These are phyloP conservation scores for Ethmia dodecea DNA, from an alignment of 2,888 invertebrate genomes.

Conservation along the genomic window DNA sequence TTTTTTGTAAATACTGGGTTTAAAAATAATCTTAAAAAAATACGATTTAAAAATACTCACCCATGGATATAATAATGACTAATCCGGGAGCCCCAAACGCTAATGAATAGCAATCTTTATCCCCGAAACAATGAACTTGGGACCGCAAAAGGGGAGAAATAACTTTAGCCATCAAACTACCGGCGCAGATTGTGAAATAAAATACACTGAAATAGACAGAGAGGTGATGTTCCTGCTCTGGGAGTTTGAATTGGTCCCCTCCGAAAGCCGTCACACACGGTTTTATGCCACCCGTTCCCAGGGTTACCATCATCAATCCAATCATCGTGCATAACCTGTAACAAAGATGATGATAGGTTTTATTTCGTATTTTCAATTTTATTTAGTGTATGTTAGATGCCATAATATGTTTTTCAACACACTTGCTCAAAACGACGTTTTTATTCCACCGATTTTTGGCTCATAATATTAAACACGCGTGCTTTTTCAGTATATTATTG, in stretches of 20 bases:
- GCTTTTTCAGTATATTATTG: too few species aligned
- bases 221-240: conserved; percentile 80
- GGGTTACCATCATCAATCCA: conserved; percentile 82
- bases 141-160: conserved; percentile 85
- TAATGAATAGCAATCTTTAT: conserved; percentile 82
- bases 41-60: conserved; percentile 76
- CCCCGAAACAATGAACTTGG: conserved; percentile 80
- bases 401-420: too few species aligned
- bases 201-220: conserved; percentile 86
- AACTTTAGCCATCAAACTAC: conserved; percentile 84
- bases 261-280: conserved; percentile 90
- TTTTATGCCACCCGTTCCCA: conserved; percentile 90
- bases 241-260: conserved; percentile 85
- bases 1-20: too few species aligned
- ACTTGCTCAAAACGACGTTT: too few species aligned
- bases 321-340: conserved; percentile 79
- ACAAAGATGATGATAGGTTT: conserved; percentile 11
- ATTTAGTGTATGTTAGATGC: too few species aligned
- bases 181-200: conserved; percentile 82
- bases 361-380: too few species aligned
- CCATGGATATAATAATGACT: conserved; percentile 81
- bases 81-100: conserved; percentile 88
- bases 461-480: too few species aligned
- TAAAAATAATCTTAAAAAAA: too few species aligned
- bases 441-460: too few species aligned